Percentiles rank a stretch among this genome's conserved stretches.
These are phyloP conservation scores for Poecile atricapillus DNA, from an alignment of 2,113 vertebrate species.

Conservation along the genomic window DNA sequence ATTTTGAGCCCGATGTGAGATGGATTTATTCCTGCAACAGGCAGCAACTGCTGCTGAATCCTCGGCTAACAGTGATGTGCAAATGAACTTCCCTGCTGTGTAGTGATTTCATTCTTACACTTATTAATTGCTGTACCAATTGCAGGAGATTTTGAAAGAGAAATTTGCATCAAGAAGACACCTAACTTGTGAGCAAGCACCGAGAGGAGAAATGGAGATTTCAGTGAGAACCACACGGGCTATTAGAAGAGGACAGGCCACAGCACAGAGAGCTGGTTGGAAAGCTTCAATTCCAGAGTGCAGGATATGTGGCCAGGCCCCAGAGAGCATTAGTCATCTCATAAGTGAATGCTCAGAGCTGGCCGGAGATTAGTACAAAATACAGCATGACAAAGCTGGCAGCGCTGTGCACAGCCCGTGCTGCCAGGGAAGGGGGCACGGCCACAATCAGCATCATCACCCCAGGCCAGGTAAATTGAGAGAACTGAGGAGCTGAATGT, in stretches of 20 bases:
- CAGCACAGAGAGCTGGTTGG: not conserved
- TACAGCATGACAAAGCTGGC: constrained; percentile 22
- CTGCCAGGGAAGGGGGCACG: not conserved
- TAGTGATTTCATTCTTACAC: not conserved
- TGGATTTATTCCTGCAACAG: constrained; percentile 16
- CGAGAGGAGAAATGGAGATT: not conserved
- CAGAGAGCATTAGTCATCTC: constrained; percentile 23
- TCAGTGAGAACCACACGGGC: not conserved
- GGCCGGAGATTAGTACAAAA: constrained; percentile 29
- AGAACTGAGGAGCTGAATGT: not conserved
- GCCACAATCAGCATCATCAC: not conserved
- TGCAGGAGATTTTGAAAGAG: not conserved
- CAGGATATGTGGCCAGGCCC: constrained; percentile 46
- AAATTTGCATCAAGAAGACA: not conserved
- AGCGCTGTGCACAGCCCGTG: not conserved
- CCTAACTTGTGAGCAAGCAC: not conserved
- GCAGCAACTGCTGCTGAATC: not conserved
- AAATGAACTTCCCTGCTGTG: not conserved
- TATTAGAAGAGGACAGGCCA: not conserved
- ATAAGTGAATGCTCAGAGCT: constrained; percentile 1
- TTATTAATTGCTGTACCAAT: not conserved
- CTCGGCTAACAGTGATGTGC: not conserved
- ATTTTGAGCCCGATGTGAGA: not conserved
- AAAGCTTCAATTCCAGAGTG: not conserved
- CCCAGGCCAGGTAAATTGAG: not conserved